A percentile compares a stretch with the other conserved stretches of the same genome.
phyloP scores from a whole-genome alignment of 2,797 vertebrate species.

The Propithecus deckenii region DNA sequence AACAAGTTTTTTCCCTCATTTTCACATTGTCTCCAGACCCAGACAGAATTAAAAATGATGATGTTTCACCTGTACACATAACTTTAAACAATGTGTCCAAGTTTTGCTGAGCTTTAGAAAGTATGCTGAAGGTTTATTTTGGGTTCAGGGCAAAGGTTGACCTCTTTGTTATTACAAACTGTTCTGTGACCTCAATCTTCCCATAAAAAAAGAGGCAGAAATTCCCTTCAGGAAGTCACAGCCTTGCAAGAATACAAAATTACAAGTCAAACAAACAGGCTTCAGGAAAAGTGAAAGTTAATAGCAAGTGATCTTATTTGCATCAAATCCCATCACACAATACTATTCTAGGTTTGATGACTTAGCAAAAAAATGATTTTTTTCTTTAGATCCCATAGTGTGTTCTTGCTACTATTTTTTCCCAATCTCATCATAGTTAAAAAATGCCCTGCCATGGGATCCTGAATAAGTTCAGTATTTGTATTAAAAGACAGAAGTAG shows the following conservation, averaged over 20 bases:
- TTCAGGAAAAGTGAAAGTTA: constrained; percentile 65
- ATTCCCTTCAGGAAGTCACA: constrained; percentile 40
- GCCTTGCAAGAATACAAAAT: constrained; percentile 33
- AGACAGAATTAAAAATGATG: constrained; percentile 49
- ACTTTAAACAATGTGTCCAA: constrained; percentile 36
- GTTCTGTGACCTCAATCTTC: constrained; percentile 56
- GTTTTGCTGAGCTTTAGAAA: constrained; percentile 62
- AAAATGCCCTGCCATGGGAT: constrained; percentile 68
- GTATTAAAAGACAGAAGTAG: constrained; percentile 45
- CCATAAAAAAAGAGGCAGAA: constrained; percentile 49
- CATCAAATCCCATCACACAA: constrained; percentile 45
- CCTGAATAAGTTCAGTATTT: constrained; percentile 46
- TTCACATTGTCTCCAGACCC: constrained; percentile 15
- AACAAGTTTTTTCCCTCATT: constrained; percentile 35
- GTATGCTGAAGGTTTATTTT: constrained; percentile 49
- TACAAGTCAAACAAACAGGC: constrained; percentile 41
- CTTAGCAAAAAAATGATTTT: constrained; percentile 72
- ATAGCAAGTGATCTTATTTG: constrained; percentile 64
- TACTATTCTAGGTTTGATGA: constrained; percentile 29
- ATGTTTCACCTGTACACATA: constrained; percentile 33
- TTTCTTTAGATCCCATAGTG: constrained; percentile 70
- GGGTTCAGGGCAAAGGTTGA: constrained; percentile 41
- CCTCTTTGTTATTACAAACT: constrained; percentile 65
- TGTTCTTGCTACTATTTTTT: constrained; percentile 67
- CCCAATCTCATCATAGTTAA: constrained; percentile 68